These are phyloP conservation scores for Carassius carassius DNA, from an alignment of 2,113 vertebrate genomes.

Conservation along the genomic window DNA sequence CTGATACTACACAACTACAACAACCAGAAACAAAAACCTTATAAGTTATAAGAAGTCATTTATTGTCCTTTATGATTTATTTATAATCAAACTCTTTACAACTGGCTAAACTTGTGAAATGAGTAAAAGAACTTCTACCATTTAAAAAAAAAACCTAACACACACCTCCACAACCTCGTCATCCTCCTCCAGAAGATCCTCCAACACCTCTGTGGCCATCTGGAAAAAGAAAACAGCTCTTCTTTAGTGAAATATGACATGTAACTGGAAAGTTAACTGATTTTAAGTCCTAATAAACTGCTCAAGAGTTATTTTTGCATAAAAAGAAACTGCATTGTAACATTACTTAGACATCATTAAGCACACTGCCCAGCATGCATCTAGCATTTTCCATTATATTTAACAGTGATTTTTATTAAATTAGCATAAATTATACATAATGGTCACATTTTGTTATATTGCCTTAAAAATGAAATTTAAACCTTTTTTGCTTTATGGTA, in stretches of 20 bases:
- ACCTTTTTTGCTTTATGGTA: neutral
- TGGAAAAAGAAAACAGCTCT: slow-evolving; percentile 55
- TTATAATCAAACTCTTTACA: neutral
- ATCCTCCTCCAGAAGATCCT: slow-evolving; percentile 79
- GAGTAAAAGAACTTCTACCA: neutral
- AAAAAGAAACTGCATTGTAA: neutral
- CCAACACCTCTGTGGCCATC: slow-evolving; percentile 77
- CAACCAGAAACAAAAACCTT: slow-evolving; percentile 6
- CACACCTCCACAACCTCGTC: slow-evolving; percentile 83
- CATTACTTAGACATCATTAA: neutral
- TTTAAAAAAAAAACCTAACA: neutral
- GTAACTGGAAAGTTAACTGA: neutral
- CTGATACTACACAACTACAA: slow-evolving; percentile 15
- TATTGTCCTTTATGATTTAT: neutral
- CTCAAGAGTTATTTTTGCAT: neutral
- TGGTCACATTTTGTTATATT: neutral
- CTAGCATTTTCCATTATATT: neutral
- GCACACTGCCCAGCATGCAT: neutral
- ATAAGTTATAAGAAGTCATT: neutral
- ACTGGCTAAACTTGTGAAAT: neutral
- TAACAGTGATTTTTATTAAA: neutral
- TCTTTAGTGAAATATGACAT: neutral
- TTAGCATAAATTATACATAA: neutral
- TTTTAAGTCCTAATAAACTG: neutral
- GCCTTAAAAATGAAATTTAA: neutral